Evolutionary conservation across 1,140 invertebrate species (phyloP).

Genomic region (Achroia grisella): DNA sequence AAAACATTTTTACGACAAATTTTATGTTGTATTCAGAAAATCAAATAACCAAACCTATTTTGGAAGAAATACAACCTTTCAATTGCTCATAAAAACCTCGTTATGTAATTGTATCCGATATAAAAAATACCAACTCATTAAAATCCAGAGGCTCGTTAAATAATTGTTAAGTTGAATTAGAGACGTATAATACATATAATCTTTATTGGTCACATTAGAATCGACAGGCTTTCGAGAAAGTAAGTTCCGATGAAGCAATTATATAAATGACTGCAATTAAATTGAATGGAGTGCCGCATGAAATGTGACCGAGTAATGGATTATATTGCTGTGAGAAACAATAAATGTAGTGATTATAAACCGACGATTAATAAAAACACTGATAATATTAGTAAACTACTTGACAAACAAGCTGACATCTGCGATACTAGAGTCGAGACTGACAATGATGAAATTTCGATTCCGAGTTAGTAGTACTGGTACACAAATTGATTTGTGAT

Average conservation of each 20-base stretch:
- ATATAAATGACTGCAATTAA: slow-evolving; percentile 61
- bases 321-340: slow-evolving; percentile 64
- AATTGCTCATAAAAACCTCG: slow-evolving; percentile 6
- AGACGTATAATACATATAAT: slow-evolving; percentile 34
- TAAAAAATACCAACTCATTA: slow-evolving; percentile 13
- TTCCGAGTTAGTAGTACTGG: no score
- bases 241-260: slow-evolving; percentile 56
- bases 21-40: background rate
- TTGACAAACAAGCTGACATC: slow-evolving; percentile 11
- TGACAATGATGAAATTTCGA: no score
- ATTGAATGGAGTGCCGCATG: slow-evolving; percentile 49
- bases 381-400: slow-evolving; percentile 25
- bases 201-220: slow-evolving; percentile 46
- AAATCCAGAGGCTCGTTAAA: slow-evolving; percentile 21
- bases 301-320: slow-evolving; percentile 42
- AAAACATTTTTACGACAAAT: background rate
- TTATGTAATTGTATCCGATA: slow-evolving; percentile 12
- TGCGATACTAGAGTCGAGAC: no score
- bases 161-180: slow-evolving; percentile 24
- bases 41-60: background rate
- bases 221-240: slow-evolving; percentile 48
- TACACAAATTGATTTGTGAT: no score
- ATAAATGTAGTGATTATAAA: slow-evolving; percentile 51
- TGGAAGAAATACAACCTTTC: background rate
- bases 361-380: slow-evolving; percentile 41